A percentile compares a stretch with the other conserved stretches of the same genome.
These are phyloP conservation scores for Pangasius macronema DNA, from an alignment of 2,797 vertebrate genomes.

Conservation along the genomic window DNA sequence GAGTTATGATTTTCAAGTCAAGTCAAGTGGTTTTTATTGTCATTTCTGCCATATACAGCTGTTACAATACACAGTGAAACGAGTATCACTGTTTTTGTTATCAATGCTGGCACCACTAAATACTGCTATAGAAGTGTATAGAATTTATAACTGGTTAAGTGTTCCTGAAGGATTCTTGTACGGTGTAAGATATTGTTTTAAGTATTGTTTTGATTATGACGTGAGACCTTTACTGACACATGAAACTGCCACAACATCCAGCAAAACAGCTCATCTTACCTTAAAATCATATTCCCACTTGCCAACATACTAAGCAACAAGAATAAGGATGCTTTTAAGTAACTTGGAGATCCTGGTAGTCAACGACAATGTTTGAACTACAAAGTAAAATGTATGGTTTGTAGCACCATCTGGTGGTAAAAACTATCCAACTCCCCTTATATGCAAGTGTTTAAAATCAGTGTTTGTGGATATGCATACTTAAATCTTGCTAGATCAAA, in stretches of 20 bases:
- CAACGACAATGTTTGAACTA: not conserved
- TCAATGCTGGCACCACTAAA: not conserved
- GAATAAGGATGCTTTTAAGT: conserved; percentile 45
- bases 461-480: not conserved
- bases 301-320: conserved; percentile 83
- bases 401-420: conserved; percentile 72
- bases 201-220: no score
- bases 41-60: no score
- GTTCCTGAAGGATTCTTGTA: no score
- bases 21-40: no score
- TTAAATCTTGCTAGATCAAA: not conserved
- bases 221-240: no score
- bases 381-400: conserved; percentile 42
- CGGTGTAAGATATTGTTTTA: no score
- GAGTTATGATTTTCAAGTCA: not conserved
- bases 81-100: not conserved
- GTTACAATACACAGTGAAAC: no score
- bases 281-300: conserved; percentile 97
- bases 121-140: not conserved
- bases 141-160: not conserved
- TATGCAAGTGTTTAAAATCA: not conserved
- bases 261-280: conserved; percentile 78
- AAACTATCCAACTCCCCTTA: not conserved
- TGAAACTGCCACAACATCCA: conserved; percentile 16
- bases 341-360: not conserved